Percentiles rank a stretch among this genome's conserved stretches.
phyloP scores from a whole-genome alignment of 2,888 invertebrate genomes.

The Phyllotreta cruciferae region DNA sequence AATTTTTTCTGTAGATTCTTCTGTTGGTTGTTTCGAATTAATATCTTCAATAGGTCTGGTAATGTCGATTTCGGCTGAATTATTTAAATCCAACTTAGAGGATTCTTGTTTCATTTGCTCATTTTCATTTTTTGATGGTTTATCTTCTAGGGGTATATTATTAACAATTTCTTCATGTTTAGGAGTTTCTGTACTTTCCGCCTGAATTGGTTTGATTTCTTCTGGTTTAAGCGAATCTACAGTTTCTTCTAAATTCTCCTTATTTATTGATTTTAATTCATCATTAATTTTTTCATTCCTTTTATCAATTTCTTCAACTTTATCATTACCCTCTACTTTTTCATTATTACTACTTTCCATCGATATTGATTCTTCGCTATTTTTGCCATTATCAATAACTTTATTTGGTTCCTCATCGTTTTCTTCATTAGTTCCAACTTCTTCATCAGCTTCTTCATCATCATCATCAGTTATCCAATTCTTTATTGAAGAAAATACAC shows the following conservation, averaged over 20 bases:
- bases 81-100: too few species aligned
- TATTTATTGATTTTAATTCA: too few species aligned
- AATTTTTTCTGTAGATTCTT: not conserved
- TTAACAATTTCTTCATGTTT: too few species aligned
- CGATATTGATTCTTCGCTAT: not conserved
- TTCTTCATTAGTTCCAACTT: conserved; percentile 30
- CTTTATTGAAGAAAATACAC: conserved; percentile 37
- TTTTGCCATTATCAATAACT: not conserved
- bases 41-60: too few species aligned
- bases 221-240: not conserved
- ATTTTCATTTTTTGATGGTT: too few species aligned
- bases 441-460: conserved; percentile 41
- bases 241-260: not conserved
- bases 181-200: not conserved
- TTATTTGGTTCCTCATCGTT: not conserved
- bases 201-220: not conserved
- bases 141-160: too few species aligned
- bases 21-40: too few species aligned
- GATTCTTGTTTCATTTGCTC: too few species aligned
- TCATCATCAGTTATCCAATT: conserved; percentile 38
- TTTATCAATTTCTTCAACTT: not conserved
- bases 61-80: too few species aligned
- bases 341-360: not conserved
- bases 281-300: too few species aligned
- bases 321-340: not conserved